A percentile compares a stretch with the other conserved stretches of the same genome.
phyloP scores from a whole-genome alignment of 2,113 vertebrate species.

The Ceyx cyanopectus region DNA sequence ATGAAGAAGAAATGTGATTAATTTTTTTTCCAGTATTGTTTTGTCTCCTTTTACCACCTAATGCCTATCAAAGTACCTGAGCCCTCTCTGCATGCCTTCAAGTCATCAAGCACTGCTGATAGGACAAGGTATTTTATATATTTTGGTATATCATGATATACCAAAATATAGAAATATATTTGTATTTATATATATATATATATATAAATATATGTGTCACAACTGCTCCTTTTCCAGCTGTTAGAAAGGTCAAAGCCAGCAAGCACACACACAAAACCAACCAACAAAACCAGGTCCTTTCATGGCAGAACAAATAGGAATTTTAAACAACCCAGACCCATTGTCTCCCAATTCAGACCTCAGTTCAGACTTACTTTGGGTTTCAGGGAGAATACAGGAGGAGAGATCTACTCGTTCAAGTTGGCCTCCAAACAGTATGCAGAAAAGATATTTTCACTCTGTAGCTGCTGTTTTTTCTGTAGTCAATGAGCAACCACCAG shows the following conservation, averaged over 20 bases:
- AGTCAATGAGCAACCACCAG: slow-evolving; percentile 40
- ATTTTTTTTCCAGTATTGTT: neutral
- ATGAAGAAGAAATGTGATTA: neutral
- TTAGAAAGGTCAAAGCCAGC: neutral
- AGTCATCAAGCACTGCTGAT: neutral
- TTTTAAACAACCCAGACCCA: neutral
- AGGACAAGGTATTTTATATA: neutral
- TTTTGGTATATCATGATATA: neutral
- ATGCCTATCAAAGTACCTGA: neutral
- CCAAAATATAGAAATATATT: neutral
- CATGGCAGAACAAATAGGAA: neutral
- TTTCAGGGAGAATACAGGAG: neutral
- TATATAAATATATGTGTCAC: rapidly evolving
- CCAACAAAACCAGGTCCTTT: neutral
- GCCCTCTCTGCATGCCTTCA: neutral
- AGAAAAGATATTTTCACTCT: neutral
- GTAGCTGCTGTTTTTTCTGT: neutral
- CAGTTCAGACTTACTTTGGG: slow-evolving; percentile 29
- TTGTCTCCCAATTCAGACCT: neutral
- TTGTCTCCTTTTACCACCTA: neutral
- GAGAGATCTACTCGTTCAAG: neutral
- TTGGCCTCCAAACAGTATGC: neutral
- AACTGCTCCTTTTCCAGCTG: neutral
- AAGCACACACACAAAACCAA: neutral
- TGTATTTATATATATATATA: neutral